Evolutionary conservation across 2,113 vertebrate species (phyloP), one percentile per base, ranked within the genome.

Genomic region (Irena cyanogastra): DNA sequence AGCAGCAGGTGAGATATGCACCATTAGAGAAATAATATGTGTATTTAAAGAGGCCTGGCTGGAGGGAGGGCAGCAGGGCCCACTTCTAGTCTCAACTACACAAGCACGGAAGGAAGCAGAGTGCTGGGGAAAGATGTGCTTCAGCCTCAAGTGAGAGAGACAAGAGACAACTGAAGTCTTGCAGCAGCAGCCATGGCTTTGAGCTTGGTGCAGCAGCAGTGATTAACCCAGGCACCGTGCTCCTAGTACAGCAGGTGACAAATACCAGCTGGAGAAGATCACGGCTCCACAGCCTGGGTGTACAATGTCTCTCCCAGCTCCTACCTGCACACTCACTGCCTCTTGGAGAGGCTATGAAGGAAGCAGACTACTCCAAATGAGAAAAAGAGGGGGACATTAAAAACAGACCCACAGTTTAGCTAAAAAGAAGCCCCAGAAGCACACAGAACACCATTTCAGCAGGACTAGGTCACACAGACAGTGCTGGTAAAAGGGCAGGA

Each of bases 51-150:
- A 47, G 52, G 47, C 33, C 56, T 44, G 30, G 33, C 31, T 41
- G 45, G 11, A 61, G 3, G 0, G 1, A 3, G 17, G 3, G 28
- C 2, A 4, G 20, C 2, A 1, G 17, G 12, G 21, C 30, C 16
- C 56, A 66, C 39, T 31, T 81, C 33, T 56, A 93, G 47, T n/a
- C 41, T 81, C 57, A 74, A 41, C 31, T 88, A 16, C 12, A 69
- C 26, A 83, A 89, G 17, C 22, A 47, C 3, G 52, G 44, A 68
- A 56, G 13, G 30, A 84, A 75, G 44, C 28, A 75, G 44, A 45
- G 24, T 56, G 44, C 7, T 87, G 23, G 47, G 41, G 45, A 15
- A 3, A 59, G 22, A 83, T 20, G 24, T 59, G 21, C 14, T 47
- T 66, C 47, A 81, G 24, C n/a, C 10, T 74, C 27, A 59, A 75